Evolutionary conservation across 2,888 invertebrate genomes (phyloP).

Genomic region (Allacma fusca): DNA sequence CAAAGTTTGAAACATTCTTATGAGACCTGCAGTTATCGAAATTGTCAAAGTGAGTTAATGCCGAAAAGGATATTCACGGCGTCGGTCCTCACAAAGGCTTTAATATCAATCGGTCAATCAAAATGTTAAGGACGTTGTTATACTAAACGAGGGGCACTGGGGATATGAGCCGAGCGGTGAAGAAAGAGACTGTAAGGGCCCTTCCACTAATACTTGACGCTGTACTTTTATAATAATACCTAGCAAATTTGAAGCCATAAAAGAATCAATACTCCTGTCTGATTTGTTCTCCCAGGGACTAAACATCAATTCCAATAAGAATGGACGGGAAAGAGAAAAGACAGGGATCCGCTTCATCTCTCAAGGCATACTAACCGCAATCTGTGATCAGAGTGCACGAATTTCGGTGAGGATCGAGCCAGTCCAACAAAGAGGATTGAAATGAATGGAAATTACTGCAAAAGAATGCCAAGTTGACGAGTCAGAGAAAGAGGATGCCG

Average conservation of each 20-base stretch:
- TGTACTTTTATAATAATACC: conserved; percentile 2
- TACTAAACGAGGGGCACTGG: no score
- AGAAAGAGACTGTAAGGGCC: not conserved
- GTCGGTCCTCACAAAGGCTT: conserved; percentile 4
- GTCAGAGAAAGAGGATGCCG: conserved; percentile 6
- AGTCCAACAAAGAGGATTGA: not conserved
- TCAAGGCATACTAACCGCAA: not conserved
- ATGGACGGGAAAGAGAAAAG: not conserved
- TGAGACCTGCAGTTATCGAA: not conserved
- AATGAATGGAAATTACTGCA: conserved; percentile 3
- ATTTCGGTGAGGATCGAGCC: not conserved
- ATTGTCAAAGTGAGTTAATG: not conserved
- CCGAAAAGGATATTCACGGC: not conserved
- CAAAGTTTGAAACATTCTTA: no score
- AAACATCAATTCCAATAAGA: not conserved
- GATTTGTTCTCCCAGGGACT: not conserved
- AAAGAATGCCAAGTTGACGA: conserved; percentile 4
- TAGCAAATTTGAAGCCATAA: not conserved
- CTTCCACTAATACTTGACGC: not conserved
- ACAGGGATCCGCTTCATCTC: not conserved
- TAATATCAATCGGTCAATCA: conserved; percentile 13
- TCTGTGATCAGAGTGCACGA: conserved; percentile 6
- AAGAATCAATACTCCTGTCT: not conserved
- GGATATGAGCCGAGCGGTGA: not conserved
- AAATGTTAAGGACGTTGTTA: not conserved